Conservation (phyloP, 2,888 invertebrate species). For the Microplitis deprimator region DNA sequence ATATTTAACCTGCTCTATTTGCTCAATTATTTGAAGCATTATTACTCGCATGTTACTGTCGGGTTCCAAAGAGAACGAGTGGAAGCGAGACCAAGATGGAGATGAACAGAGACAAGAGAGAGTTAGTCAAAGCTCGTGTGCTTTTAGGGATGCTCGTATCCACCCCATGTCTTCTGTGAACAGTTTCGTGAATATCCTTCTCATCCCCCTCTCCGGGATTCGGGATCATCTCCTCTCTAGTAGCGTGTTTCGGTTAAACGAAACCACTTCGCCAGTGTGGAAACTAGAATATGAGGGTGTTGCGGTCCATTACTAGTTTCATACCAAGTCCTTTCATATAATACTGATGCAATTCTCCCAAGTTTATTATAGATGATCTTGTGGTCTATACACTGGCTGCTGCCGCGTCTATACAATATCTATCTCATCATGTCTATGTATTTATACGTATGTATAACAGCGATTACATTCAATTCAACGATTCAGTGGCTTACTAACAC, state of each 20-base stretch:
- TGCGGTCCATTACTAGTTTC: constrained; percentile 17
- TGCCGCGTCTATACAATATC: not conserved
- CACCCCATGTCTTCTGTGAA: not conserved
- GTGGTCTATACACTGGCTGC: not conserved
- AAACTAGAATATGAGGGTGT: not conserved
- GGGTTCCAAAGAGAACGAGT: too few species aligned
- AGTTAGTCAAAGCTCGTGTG: not conserved
- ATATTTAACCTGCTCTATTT: constrained; percentile 22
- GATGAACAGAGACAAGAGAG: not conserved
- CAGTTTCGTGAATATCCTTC: not conserved
- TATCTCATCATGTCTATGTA: not conserved
- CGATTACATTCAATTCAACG: not conserved
- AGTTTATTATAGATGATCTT: not conserved
- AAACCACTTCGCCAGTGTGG: constrained; percentile 31
- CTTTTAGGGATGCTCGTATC: not conserved
- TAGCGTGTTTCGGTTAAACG: constrained; percentile 37
- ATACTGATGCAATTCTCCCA: not conserved
- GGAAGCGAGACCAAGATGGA: too few species aligned
- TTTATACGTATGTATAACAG: not conserved
- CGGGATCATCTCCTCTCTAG: constrained; percentile 6
- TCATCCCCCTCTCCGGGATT: constrained; percentile 1
- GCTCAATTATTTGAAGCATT: not conserved
- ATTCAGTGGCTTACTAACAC: not conserved
- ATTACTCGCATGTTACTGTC: constrained; percentile 26
- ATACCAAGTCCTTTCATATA: not conserved